Evolutionary conservation across 2,797 vertebrate genomes (phyloP).

Genomic region (Hipposideros larvatus): DNA sequence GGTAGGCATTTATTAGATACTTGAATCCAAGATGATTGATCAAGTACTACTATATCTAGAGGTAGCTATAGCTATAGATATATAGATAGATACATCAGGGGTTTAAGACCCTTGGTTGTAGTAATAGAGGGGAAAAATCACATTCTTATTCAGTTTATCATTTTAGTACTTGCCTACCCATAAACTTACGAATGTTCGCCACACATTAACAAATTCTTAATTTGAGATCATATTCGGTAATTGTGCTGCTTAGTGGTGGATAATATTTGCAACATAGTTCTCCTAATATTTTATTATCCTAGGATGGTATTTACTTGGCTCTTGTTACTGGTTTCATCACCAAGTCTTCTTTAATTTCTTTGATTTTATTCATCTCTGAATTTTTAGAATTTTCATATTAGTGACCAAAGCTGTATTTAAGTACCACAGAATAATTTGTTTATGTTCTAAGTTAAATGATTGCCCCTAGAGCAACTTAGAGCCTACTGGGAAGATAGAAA

Average conservation of each 20-base stretch:
- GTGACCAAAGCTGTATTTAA: neutral
- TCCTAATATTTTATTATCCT: constrained; percentile 3
- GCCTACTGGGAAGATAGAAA: neutral
- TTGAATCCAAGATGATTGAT: neutral
- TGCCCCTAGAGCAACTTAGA: neutral
- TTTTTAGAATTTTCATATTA: constrained; percentile 32
- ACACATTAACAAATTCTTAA: neutral
- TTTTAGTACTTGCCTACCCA: neutral
- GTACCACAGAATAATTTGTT: neutral
- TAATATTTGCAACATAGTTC: neutral
- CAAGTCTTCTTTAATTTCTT: constrained; percentile 46
- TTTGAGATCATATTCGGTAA: neutral
- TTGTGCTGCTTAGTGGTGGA: constrained; percentile 1
- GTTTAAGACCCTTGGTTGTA: neutral
- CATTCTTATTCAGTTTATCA: neutral
- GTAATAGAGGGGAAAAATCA: neutral
- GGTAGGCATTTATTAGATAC: neutral
- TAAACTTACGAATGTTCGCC: neutral
- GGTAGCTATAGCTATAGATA: neutral
- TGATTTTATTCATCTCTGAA: constrained; percentile 12
- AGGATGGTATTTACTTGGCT: neutral
- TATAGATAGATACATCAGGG: neutral
- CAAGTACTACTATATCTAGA: neutral
- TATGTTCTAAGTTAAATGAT: constrained; percentile 25
- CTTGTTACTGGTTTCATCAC: neutral